Evolutionary conservation across 2,888 invertebrate genomes (phyloP).

Genomic region (Stenolophus ochropezus): DNA sequence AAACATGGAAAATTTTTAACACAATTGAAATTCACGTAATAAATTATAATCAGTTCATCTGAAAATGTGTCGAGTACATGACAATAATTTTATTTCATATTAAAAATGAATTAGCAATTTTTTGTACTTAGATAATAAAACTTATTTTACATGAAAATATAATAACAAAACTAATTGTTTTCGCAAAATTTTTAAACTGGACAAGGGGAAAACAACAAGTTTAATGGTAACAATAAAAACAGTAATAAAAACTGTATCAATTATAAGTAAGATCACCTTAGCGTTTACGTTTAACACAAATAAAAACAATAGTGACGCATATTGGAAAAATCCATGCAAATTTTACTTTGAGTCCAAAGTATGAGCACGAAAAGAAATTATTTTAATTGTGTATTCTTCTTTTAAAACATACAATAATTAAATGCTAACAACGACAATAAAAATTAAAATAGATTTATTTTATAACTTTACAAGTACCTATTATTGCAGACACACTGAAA

Average conservation of each 20-base stretch:
- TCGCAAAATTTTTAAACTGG: constrained; percentile 8
- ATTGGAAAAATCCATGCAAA: constrained; percentile 16
- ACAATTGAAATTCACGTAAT: constrained; percentile 20
- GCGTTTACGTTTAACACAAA: neutral
- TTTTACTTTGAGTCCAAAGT: neutral
- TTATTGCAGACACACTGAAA: no score
- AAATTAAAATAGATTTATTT: no score
- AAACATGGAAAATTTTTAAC: constrained; percentile 4
- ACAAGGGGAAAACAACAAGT: neutral
- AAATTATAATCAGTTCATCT: constrained; percentile 8
- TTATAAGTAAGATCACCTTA: neutral
- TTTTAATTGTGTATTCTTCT: no score
- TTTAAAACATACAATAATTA: no score
- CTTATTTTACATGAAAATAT: neutral
- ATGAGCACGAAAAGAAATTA: no score
- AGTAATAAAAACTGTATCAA: neutral
- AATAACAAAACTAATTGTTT: constrained; percentile 9
- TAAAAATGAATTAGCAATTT: constrained; percentile 25
- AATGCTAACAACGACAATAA: no score
- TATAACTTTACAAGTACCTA: no score
- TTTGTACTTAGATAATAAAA: neutral
- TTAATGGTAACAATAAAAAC: constrained; percentile 15
- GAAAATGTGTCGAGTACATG: constrained; percentile 15
- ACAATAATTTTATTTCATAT: constrained; percentile 21
- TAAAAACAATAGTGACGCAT: constrained; percentile 23